Evolutionary conservation across 2,113 vertebrate genomes (phyloP).

Genomic region (Myiagra hebetior): DNA sequence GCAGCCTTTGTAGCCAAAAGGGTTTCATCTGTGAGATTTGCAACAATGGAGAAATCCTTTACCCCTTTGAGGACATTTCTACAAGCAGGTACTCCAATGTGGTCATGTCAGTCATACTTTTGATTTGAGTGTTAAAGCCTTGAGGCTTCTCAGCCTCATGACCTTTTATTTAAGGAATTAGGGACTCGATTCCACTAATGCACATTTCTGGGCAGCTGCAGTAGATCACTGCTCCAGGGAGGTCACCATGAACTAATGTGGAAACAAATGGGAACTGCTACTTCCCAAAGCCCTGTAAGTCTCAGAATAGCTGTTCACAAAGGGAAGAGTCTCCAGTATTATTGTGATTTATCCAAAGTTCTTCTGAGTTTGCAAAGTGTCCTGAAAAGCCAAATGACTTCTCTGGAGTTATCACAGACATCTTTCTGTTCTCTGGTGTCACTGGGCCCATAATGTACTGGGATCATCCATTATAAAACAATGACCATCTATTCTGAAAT

Average conservation of each 20-base stretch:
- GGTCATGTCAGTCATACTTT: neutral
- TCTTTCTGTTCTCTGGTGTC: neutral
- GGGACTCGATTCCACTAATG: neutral
- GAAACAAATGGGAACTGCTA: neutral
- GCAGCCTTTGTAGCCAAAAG: conserved; percentile 96
- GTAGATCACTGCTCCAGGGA: neutral
- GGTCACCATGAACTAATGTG: neutral
- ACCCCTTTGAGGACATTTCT: conserved; percentile 94
- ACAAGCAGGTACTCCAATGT: conserved; percentile 84
- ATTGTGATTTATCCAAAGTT: neutral
- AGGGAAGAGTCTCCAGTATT: neutral
- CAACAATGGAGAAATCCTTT: conserved; percentile 92
- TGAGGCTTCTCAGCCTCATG: neutral
- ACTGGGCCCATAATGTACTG: neutral
- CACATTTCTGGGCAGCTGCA: neutral
- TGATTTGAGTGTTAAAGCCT: neutral
- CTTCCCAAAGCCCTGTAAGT: neutral
- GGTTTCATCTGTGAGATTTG: conserved; percentile 99
- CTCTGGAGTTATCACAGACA: neutral
- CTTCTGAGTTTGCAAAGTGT: neutral
- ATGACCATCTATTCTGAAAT: neutral
- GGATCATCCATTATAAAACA: neutral
- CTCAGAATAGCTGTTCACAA: neutral
- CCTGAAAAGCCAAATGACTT: neutral
- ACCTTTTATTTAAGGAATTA: neutral